phyloP scores from a whole-genome alignment of 2,113 vertebrate species.

The Ptilonorhynchus violaceus region DNA sequence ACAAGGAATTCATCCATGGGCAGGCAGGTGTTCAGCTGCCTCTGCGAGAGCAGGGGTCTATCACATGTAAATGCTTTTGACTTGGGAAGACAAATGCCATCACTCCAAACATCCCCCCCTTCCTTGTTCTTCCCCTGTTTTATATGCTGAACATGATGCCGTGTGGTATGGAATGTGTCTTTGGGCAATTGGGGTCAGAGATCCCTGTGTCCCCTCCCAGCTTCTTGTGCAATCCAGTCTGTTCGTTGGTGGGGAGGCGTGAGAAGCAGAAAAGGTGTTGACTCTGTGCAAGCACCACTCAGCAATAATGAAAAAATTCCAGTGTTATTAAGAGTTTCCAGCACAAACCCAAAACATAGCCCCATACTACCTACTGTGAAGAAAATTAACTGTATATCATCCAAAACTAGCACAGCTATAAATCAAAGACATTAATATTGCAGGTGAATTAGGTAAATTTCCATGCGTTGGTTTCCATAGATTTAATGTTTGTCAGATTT shows the following conservation, averaged over 20 bases:
- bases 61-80: not conserved
- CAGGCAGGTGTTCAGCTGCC: not conserved
- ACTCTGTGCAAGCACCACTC: not conserved
- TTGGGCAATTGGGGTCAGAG: not conserved
- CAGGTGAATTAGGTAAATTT: not conserved
- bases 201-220: not conserved
- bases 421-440: not conserved
- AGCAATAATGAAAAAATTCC: not conserved
- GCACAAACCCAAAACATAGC: not conserved
- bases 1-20: not conserved
- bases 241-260: not conserved
- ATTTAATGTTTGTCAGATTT: not conserved
- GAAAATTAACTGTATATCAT: not conserved
- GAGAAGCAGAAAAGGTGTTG: not conserved
- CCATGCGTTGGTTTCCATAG: not conserved
- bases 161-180: not conserved
- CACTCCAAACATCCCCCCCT: rapidly evolving
- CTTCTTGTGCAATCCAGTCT: not conserved
- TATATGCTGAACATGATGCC: not conserved
- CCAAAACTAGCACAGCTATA: not conserved
- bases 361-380: not conserved
- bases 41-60: not conserved
- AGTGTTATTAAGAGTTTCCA: not conserved
- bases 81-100: not conserved
- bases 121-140: not conserved